Evolutionary conservation across 2,113 vertebrate species (phyloP).

Genomic region (Chloropsis hardwickii): DNA sequence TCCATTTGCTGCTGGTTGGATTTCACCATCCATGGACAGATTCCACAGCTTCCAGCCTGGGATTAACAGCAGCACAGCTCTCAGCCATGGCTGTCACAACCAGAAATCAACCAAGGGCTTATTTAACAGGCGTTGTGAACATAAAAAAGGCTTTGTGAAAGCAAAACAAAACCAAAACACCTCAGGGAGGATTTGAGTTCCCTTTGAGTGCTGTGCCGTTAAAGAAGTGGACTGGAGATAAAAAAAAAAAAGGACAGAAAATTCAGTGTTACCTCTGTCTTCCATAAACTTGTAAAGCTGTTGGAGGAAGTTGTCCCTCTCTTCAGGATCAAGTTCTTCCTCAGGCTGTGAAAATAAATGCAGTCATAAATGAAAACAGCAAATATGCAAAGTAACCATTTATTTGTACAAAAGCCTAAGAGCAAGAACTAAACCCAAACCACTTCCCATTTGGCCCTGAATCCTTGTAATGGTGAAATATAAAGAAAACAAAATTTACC

Average conservation of each 20-base stretch:
- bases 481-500: neutral
- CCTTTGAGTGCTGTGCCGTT: neutral
- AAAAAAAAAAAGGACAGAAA: neutral
- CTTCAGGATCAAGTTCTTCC: conserved; percentile 94
- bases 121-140: neutral
- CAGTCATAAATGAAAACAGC: neutral
- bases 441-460: neutral
- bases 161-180: neutral
- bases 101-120: neutral
- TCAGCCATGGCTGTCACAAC: neutral
- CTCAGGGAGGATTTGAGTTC: neutral
- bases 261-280: conserved; percentile 81
- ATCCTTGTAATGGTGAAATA: neutral
- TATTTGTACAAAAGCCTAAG: neutral
- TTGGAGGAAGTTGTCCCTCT: conserved; percentile 97
- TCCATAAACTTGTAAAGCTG: conserved; percentile 99
- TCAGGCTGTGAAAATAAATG: conserved; percentile 81
- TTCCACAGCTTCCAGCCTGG: neutral
- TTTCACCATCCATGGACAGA: neutral
- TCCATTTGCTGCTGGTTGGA: neutral
- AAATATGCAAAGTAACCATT: neutral
- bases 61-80: neutral
- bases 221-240: neutral
- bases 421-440: neutral
- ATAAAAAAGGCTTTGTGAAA: neutral